Percentiles rank a stretch among this genome's conserved stretches.
These are phyloP conservation scores for Sebastes cheni DNA, from an alignment of 2,797 vertebrate species.

Conservation along the genomic window DNA sequence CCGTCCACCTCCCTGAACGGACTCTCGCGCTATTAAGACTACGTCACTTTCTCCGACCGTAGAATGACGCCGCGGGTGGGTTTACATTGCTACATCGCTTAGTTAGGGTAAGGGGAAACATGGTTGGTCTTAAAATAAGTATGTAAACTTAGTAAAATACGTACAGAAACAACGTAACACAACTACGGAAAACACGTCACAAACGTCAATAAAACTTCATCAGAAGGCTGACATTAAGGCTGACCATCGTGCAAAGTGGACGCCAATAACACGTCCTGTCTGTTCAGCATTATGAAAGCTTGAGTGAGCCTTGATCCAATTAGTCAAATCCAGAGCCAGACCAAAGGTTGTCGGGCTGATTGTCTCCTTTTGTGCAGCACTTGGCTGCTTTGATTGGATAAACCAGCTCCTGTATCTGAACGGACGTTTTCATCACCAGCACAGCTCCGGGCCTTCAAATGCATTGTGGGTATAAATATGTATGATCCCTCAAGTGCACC, in stretches of 20 bases:
- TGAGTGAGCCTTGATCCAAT: constrained; percentile 61
- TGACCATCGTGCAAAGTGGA: background rate
- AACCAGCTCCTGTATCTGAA: background rate
- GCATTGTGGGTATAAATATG: constrained; percentile 7
- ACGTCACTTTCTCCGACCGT: too few species aligned
- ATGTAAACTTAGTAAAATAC: too few species aligned
- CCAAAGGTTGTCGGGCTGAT: constrained; percentile 31
- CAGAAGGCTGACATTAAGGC: background rate
- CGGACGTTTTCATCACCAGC: background rate
- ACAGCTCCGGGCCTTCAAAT: background rate
- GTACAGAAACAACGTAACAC: too few species aligned
- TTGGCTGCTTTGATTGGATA: background rate
- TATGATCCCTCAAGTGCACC: background rate
- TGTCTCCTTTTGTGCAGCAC: background rate
- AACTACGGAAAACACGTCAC: too few species aligned
- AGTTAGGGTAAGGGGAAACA: too few species aligned
- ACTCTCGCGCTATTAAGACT: too few species aligned
- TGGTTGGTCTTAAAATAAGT: too few species aligned
- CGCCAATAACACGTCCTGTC: constrained; percentile 37
- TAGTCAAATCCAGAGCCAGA: constrained; percentile 51
- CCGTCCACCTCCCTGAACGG: too few species aligned
- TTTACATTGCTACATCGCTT: too few species aligned
- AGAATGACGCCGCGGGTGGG: too few species aligned
- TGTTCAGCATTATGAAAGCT: constrained; percentile 58
- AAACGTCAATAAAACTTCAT: background rate